A percentile compares a stretch with the other conserved stretches of the same genome.
These are phyloP conservation scores for Acrobasis suavella DNA, from an alignment of 2,888 invertebrate genomes.

Conservation along the genomic window DNA sequence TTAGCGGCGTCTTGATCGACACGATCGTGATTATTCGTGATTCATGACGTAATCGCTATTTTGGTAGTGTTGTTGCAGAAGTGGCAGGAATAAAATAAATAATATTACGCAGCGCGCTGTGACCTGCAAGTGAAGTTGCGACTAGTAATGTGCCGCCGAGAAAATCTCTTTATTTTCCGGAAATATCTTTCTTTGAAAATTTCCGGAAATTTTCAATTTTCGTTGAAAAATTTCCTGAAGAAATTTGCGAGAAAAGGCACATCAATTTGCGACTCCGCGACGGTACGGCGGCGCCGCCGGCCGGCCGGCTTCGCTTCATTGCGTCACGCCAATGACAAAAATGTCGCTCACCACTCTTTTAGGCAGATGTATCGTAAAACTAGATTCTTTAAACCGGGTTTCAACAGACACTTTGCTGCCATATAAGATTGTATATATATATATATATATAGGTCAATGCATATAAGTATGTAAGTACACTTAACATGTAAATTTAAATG, in stretches of 20 bases:
- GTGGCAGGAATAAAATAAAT: slow-evolving; percentile 43
- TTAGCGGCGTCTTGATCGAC: slow-evolving; percentile 22
- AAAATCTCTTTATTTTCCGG: too few relatives aligned
- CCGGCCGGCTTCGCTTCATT: slow-evolving; percentile 45
- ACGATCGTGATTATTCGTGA: slow-evolving; percentile 25
- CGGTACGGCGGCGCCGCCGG: slow-evolving; percentile 31
- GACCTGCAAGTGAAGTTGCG: slow-evolving; percentile 35
- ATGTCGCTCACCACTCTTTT: slow-evolving; percentile 21
- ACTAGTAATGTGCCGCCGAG: too few relatives aligned
- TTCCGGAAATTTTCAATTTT: too few relatives aligned
- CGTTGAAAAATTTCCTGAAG: too few relatives aligned
- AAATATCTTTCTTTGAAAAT: too few relatives aligned
- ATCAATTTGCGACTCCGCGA: slow-evolving; percentile 11
- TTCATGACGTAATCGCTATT: slow-evolving; percentile 57
- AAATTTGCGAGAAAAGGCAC: too few relatives aligned
- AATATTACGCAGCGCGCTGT: slow-evolving; percentile 40
- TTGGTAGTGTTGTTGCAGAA: slow-evolving; percentile 39
- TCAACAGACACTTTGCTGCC: background rate
- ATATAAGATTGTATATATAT: too few relatives aligned
- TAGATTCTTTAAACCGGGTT: slow-evolving; percentile 1
- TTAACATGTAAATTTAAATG: too few relatives aligned
- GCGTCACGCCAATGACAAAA: slow-evolving; percentile 39
- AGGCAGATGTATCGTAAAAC: background rate
- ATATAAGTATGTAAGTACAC: too few relatives aligned
- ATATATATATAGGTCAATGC: too few relatives aligned